These are phyloP conservation scores for Falco peregrinus DNA, from an alignment of 2,797 vertebrate genomes.

Conservation along the genomic window DNA sequence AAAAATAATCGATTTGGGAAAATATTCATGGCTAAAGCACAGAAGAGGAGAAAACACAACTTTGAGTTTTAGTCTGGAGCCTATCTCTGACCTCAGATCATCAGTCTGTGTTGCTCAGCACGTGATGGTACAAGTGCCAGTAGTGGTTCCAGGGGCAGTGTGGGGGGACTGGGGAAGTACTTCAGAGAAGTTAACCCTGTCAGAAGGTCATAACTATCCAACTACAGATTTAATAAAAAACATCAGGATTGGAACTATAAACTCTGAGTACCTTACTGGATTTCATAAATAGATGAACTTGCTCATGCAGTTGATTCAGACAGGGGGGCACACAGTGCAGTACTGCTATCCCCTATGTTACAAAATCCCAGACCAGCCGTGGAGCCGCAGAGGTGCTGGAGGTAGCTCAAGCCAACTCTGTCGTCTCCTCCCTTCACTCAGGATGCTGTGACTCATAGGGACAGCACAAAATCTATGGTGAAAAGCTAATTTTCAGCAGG, in stretches of 20 bases:
- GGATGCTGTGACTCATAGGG: rapidly evolving
- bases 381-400: not conserved
- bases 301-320: not conserved
- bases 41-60: not conserved
- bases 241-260: not conserved
- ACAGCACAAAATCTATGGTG: not conserved
- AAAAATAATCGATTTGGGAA: not conserved
- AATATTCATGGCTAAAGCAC: not conserved
- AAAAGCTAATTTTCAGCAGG: not conserved
- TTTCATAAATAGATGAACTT: not conserved
- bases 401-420: not conserved
- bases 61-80: not conserved
- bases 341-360: not conserved
- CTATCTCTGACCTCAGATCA: not conserved
- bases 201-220: not conserved
- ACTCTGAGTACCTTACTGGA: not conserved
- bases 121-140: no score
- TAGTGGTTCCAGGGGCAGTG: not conserved
- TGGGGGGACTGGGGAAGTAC: rapidly evolving
- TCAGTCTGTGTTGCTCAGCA: not conserved
- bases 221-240: not conserved
- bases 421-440: not conserved
- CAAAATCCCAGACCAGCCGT: not conserved
- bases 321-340: not conserved
- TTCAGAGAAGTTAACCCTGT: not conserved